Conservation (phyloP, 53 echinoderm and acorn worm genomes). For the Pentamera pediparva region DNA sequence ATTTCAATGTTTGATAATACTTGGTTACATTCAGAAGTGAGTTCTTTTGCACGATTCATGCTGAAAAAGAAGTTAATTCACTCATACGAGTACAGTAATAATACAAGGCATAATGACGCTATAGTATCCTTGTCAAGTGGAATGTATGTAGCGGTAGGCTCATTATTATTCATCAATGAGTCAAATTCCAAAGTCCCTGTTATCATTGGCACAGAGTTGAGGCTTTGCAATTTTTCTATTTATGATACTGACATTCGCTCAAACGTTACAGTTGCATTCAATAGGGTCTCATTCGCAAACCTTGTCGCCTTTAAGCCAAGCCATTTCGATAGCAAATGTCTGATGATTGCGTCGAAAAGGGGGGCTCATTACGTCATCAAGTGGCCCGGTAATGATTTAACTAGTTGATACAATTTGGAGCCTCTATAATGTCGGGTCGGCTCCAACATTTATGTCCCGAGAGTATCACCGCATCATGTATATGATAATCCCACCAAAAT, state of each 20-base stretch:
- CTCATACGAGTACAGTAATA: conserved; percentile 1
- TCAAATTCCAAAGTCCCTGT: not conserved
- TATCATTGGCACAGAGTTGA: not conserved
- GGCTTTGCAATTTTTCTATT: not conserved
- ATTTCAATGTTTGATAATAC: not conserved
- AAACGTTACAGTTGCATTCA: not conserved
- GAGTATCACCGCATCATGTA: no score
- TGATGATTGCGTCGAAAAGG: not conserved
- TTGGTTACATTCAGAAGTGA: not conserved
- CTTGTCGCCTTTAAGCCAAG: not conserved
- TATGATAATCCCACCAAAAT: no score
- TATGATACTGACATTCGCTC: not conserved
- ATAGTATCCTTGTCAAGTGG: not conserved
- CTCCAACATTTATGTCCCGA: no score
- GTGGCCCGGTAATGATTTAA: not conserved
- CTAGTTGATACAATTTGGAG: not conserved
- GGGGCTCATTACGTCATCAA: not conserved
- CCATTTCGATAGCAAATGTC: not conserved
- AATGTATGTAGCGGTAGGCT: not conserved
- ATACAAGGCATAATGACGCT: not conserved
- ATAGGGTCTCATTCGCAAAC: not conserved
- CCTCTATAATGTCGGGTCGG: no score
- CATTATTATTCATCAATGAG: not conserved
- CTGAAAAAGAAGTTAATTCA: conserved; percentile 7
- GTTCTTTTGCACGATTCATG: not conserved